Base-by-base conservation (phyloP, 2,797 vertebrate genomes). In the Acrossocheilus wenchowensis region DNA sequence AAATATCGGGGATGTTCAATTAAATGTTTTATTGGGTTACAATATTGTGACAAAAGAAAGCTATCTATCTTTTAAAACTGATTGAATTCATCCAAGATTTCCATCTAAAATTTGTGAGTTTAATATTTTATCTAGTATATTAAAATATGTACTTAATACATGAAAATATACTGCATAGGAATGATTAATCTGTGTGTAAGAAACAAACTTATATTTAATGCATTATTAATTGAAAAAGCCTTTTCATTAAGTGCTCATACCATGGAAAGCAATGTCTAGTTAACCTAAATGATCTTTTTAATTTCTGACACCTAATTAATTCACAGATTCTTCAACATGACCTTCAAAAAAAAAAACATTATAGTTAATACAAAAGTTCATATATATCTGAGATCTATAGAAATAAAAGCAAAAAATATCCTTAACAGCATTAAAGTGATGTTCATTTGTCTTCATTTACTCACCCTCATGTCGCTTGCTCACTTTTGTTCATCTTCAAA, bases 271-370 rank as follows among this genome's bases (percentile, higher is more conserved):
- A 7, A 57, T 54, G 19, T 39, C 74, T 54, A 57, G 19, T 78
- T 39, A 39, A 78, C 30, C 50, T 10, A 39, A 77, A 15, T 78
- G 3, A 57, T 19, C 19, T 57, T 57, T 6, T 78, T 39, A 39
- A 78, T 78, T 78, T 11, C 21, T 57, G 57, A 78, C 50, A 36
- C 34, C 50, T 15, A 57, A 78, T 78, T 54, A 39, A 78, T 60
- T 41, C 6, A 21, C 12, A 60, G 75, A 41, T 17, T 78, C 6
- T 9, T 14, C 36, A 78, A 26, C 52, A 78, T n/a, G 77, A 78
- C 36, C 77, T 78, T 78, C 10, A 57, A 36, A 57, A 78, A 15
- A 15, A 26, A 26, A 1, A n/a, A 14, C 21, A 60, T 41, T 60
- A 78, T 41, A 69, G 15, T 30, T 64, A 26, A 14, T 14, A 30